Percentiles rank a stretch among this genome's conserved stretches.
These are phyloP conservation scores for Dinomys branickii DNA, from an alignment of 2,113 vertebrate genomes.

Conservation along the genomic window DNA sequence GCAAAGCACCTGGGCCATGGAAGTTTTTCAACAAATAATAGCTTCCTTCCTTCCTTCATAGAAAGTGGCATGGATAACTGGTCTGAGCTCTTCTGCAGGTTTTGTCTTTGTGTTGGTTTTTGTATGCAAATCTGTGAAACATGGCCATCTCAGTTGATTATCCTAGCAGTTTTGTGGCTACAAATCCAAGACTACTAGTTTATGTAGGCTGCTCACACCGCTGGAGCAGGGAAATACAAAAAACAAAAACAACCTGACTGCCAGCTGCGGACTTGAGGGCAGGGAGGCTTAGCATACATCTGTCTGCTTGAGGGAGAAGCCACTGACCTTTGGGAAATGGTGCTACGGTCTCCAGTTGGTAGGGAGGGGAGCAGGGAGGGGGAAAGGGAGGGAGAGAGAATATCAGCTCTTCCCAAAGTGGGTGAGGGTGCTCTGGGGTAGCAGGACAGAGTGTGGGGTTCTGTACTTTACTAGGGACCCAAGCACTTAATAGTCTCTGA, in stretches of 20 bases:
- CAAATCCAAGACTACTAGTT: not conserved
- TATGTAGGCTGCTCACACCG: not conserved
- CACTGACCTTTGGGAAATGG: not conserved
- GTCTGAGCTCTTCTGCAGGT: not conserved
- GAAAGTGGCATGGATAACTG: not conserved
- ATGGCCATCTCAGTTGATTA: not conserved
- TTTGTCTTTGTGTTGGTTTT: not conserved
- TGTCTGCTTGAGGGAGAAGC: not conserved
- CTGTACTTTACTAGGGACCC: not conserved
- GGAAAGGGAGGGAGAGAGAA: too few species aligned
- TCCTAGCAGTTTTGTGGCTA: not conserved
- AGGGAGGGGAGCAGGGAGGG: fast-evolving
- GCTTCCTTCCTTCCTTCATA: not conserved
- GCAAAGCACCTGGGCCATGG: not conserved
- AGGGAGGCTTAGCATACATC: not conserved
- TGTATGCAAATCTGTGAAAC: not conserved
- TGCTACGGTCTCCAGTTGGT: not conserved
- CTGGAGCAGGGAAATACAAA: not conserved
- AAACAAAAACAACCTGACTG: not conserved
- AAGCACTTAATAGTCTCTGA: not conserved
- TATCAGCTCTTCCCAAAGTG: not conserved
- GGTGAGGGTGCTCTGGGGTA: not conserved
- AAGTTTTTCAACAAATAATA: not conserved
- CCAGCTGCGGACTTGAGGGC: not conserved
- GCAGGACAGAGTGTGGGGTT: not conserved